Base-by-base conservation (phyloP, 2,888 invertebrate species). In the Terebella lapidaria region DNA sequence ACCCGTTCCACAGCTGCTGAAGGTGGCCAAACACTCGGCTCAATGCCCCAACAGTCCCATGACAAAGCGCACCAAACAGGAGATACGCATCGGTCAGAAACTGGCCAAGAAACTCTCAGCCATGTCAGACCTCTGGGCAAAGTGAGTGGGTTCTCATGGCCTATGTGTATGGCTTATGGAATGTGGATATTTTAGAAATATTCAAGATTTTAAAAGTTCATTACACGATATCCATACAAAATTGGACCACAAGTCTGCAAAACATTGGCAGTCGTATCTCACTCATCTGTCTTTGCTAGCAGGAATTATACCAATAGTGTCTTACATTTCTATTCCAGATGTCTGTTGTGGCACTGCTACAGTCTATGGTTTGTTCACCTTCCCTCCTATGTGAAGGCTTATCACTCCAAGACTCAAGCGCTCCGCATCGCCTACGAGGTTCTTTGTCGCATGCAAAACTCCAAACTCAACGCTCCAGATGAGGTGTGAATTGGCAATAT, bases 301-400 rank as follows among this genome's bases (percentile, higher is more conserved):
- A n/a, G n/a, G n/a, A n/a, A n/a, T n/a, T n/a, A n/a, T n/a, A n/a
- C n/a, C n/a, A n/a, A n/a, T n/a, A n/a, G n/a, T n/a, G 42, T 35
- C 10, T 35, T 35, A 10, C n/a, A 15, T 35, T 35, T 35, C 42
- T 49, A 5, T 49, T 49, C 22, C 66, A 79, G 77, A 65, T 80
- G 76, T 69, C 63, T 81, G 54, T 73, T 84, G 42, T 80, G 82
- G 70, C 83, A 82, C 71, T 81, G 81, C 65, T 85, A 81, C 76
- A 85, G 96, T 42, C 84, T 99, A 27, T 97, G 99, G 88, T 99
- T 97, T 81, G 87, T 97, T 72, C 89, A 94, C 71, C 84, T 99
- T 67, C 97, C 99, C 25, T 91, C 95, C 56, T 81, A 90, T 88
- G 83, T 86, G 87, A 72, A 85, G 84, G 64, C 72, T 26, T 76